phyloP scores from a whole-genome alignment of 2,797 vertebrate species.

The Anguilla megastoma region DNA sequence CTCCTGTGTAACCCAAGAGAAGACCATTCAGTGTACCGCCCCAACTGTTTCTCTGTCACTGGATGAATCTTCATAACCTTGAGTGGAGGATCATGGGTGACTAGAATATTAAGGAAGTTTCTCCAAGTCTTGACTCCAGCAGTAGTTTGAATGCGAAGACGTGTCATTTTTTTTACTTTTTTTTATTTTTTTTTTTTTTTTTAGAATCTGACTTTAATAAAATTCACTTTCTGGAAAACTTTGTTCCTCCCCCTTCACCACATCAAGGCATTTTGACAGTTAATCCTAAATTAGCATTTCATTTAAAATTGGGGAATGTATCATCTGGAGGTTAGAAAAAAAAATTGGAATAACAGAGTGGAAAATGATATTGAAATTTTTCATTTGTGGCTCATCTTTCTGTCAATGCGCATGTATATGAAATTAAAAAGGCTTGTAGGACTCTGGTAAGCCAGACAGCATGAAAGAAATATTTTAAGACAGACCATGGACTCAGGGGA shows the following conservation, averaged over 20 bases:
- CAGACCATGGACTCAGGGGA: not conserved
- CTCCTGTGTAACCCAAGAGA: not conserved
- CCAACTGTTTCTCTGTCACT: not conserved
- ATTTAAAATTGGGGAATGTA: not conserved
- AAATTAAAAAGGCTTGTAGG: slow-evolving; percentile 22
- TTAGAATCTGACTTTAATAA: not conserved
- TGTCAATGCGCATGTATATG: slow-evolving; percentile 11
- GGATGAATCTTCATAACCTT: not conserved
- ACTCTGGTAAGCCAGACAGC: slow-evolving; percentile 8
- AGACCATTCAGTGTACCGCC: not conserved
- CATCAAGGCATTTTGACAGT: not conserved
- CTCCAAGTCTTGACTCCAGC: not conserved
- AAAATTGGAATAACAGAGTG: not conserved
- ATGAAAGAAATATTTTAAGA: not conserved
- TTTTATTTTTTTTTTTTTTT: not conserved
- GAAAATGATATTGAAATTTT: slow-evolving; percentile 7
- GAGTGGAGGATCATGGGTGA: slow-evolving; percentile 1
- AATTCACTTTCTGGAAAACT: not conserved
- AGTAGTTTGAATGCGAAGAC: not conserved
- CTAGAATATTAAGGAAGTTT: not conserved
- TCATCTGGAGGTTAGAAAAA: not conserved
- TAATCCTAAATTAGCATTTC: not conserved
- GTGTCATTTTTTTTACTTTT: not conserved
- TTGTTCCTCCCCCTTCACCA: not conserved
- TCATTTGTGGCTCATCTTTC: not conserved